Evolutionary conservation across 2,888 invertebrate species (phyloP).

Genomic region (Griposia aprilina): DNA sequence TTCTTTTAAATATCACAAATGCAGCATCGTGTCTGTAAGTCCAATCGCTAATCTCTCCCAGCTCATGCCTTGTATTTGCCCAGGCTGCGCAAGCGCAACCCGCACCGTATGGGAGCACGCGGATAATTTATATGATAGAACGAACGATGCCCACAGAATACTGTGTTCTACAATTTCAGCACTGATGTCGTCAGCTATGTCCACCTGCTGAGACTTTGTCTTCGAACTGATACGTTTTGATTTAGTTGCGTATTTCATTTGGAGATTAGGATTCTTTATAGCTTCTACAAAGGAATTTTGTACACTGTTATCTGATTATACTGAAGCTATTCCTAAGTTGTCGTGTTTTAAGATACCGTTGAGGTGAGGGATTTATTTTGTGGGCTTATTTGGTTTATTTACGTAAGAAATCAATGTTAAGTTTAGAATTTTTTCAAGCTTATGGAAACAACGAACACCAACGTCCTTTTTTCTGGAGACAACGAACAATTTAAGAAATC

Average conservation of each 20-base stretch:
- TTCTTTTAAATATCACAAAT: background rate
- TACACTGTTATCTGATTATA: conserved; percentile 42
- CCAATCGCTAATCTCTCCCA: conserved; percentile 53
- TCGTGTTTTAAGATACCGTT: conserved; percentile 45
- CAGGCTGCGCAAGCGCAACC: conserved; percentile 64
- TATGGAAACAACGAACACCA: background rate
- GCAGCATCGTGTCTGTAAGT: background rate
- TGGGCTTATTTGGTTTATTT: conserved; percentile 54
- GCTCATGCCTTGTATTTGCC: conserved; percentile 21
- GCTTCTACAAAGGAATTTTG: conserved; percentile 50
- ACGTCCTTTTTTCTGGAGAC: background rate
- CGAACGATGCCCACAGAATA: conserved; percentile 75
- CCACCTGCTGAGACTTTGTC: conserved; percentile 73
- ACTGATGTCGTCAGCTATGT: conserved; percentile 73
- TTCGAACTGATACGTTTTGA: conserved; percentile 68
- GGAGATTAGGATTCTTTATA: conserved; percentile 64
- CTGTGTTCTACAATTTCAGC: conserved; percentile 75
- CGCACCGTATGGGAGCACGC: conserved; percentile 74
- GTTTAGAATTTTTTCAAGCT: too few relatives aligned
- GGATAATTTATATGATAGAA: conserved; percentile 80
- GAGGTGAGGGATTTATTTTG: conserved; percentile 43
- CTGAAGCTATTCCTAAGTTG: conserved; percentile 38
- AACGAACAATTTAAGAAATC: background rate
- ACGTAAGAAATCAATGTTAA: conserved; percentile 32
- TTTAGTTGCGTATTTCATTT: conserved; percentile 62